Conservation (phyloP, 2,888 invertebrate genomes). For the Drosophila kuntzei region DNA sequence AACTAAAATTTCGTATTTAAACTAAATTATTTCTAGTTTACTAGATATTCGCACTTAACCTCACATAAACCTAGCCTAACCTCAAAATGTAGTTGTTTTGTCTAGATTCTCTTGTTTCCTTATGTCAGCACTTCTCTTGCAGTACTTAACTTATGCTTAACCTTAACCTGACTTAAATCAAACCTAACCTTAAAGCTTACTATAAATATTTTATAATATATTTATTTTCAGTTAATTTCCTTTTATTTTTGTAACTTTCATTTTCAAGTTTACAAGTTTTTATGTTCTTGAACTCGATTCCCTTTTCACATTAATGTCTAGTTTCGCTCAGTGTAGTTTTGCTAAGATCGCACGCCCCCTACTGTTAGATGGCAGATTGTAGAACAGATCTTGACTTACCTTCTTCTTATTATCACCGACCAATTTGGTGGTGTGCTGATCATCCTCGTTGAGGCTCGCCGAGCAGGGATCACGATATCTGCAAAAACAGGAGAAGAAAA, state of each 20-base stretch:
- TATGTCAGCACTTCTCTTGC: no score
- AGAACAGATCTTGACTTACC: slow-evolving; percentile 86
- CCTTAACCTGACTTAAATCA: background rate
- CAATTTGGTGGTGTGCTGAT: slow-evolving; percentile 95
- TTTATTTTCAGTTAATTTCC: background rate
- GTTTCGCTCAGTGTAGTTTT: slow-evolving; percentile 31
- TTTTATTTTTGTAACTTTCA: background rate
- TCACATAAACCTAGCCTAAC: background rate
- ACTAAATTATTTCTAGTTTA: background rate
- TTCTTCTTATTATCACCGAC: slow-evolving; percentile 93
- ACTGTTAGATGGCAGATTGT: slow-evolving; percentile 38
- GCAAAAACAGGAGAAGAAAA: slow-evolving; percentile 28
- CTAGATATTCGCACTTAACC: background rate
- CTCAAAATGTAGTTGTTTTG: no score
- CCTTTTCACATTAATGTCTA: background rate
- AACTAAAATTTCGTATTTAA: no score
- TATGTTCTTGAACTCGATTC: background rate
- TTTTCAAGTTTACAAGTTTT: background rate
- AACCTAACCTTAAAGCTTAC: background rate
- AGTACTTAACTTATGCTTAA: no score
- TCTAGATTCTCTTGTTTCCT: no score
- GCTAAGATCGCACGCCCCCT: slow-evolving; percentile 44
- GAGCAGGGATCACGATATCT: slow-evolving; percentile 95
- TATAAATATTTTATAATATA: no score
- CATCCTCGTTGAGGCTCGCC: slow-evolving; percentile 94